Base-by-base conservation (phyloP, 2,113 vertebrate genomes). In the Henicopernis longicauda region DNA sequence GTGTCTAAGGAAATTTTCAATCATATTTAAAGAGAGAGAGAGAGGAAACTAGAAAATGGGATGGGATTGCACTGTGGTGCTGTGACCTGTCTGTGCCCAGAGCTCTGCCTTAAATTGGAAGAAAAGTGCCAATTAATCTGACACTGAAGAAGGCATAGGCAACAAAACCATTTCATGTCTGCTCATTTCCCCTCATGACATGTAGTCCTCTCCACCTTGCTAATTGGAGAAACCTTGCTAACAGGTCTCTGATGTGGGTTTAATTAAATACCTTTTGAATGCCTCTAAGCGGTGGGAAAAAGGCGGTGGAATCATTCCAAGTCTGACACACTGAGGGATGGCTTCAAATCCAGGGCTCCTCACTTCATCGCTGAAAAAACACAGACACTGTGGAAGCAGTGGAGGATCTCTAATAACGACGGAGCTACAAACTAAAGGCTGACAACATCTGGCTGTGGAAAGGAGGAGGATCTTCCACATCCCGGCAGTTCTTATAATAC, bases 191-290 rank as follows among this genome's bases (percentile, higher is more conserved):
- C 81, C 65, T 34, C 55, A 26, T 82, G 86, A 71, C 76, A 74
- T 21, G 31, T 42, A 83, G 94, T 88, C n/a, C 36, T 88, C 94
- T 89, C 91, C 85, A 88, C 89, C 73, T 92, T 89, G 59, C 80
- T 97, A 96, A 96, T 62, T 93, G 92, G 79, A 95, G 92, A 89
- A 90, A 91, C 36, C 82, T 86, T 77, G 70, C 70, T 92, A 93
- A 93, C 82, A 82, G 73, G 70, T 91, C 80, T 95, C 78, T 90
- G 73, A 95, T 79, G 89, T 80, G 82, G 32, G 55, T 93, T 94
- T 94, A 93, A 96, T 97, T 96, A 92, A 94, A 95, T 94, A 90
- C 59, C 63, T 89, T 95, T 70, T 81, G 88, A 96, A 82, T 80
- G 63, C 87, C 90, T 94, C 86, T 12, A 29, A 76, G 91, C 7